phyloP scores from a whole-genome alignment of 2,888 invertebrate genomes.

The Alloplasta piceator region DNA sequence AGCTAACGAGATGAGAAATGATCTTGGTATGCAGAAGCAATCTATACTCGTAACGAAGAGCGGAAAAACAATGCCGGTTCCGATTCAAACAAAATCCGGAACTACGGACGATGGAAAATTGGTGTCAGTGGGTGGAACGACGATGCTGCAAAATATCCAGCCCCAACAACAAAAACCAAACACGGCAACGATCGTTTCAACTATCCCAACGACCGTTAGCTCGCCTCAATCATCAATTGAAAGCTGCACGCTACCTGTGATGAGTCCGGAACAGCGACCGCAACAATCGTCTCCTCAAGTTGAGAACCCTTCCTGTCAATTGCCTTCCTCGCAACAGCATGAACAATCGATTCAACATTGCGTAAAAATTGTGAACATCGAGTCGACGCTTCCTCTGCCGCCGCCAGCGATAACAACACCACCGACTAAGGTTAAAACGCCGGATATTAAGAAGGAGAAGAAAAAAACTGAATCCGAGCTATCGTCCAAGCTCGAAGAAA shows the following conservation, averaged over 20 bases:
- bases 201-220: background rate
- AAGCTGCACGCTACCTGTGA: background rate
- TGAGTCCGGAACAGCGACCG: background rate
- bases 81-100: constrained; percentile 69
- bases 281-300: constrained; percentile 45
- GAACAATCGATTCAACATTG: constrained; percentile 42
- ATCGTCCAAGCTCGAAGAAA: constrained; percentile 69
- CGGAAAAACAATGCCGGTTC: constrained; percentile 66
- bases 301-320: constrained; percentile 47
- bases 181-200: background rate
- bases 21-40: constrained; percentile 73
- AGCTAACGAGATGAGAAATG: constrained; percentile 74
- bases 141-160: constrained; percentile 12
- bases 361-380: background rate
- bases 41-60: constrained; percentile 74
- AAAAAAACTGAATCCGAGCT: constrained; percentile 72
- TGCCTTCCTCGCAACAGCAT: constrained; percentile 36
- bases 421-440: constrained; percentile 78
- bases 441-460: constrained; percentile 78
- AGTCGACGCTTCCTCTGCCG: background rate
- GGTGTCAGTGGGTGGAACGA: constrained; percentile 64
- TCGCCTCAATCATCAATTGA: background rate
- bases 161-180: constrained; percentile 31
- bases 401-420: constrained; percentile 38
- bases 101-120: constrained; percentile 76